Evolutionary conservation across 2,113 vertebrate species (phyloP).

Genomic region (Abramis brama): DNA sequence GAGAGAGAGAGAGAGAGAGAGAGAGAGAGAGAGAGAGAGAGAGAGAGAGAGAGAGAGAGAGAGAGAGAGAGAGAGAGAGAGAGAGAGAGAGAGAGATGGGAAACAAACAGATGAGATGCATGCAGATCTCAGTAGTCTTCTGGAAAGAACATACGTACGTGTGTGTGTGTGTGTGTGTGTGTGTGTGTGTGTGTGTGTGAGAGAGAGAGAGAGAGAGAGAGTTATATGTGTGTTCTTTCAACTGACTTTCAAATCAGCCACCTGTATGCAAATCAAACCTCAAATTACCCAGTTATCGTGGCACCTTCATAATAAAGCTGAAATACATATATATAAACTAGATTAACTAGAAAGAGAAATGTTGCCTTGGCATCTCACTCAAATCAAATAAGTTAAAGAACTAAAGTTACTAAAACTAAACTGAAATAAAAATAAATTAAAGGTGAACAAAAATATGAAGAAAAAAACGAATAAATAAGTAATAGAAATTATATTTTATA

Average conservation of each 20-base stretch:
- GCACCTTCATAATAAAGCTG: background rate
- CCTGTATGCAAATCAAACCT: slow-evolving; percentile 73
- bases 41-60: background rate
- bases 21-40: slow-evolving; percentile 1
- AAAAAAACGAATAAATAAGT: no score
- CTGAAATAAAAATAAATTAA: no score
- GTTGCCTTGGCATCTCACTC: no score
- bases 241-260: slow-evolving; percentile 67
- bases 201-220: no score
- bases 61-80: slow-evolving; percentile 23
- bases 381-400: no score
- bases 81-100: background rate
- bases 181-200: background rate
- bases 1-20: background rate
- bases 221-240: slow-evolving; percentile 11
- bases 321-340: background rate
- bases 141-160: background rate
- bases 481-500: no score
- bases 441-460: no score
- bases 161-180: background rate
- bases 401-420: no score
- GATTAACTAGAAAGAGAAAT: background rate
- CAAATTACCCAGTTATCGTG: background rate
- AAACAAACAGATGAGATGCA: background rate
- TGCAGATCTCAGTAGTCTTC: background rate